These are phyloP conservation scores for Gorsachius magnificus DNA, from an alignment of 2,797 vertebrate genomes.

Conservation along the genomic window DNA sequence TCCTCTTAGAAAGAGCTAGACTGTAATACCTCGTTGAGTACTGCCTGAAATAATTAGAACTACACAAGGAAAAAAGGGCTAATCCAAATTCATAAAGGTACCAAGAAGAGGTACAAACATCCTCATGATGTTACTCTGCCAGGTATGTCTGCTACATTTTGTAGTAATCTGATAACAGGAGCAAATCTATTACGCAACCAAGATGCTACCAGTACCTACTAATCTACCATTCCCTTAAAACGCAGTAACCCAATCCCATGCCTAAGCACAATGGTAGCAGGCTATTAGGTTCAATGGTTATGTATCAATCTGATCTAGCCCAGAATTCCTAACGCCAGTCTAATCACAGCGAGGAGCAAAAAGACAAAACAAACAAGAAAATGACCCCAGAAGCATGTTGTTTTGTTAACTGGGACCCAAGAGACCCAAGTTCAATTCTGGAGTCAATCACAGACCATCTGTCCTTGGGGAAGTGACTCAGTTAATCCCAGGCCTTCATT, in stretches of 20 bases:
- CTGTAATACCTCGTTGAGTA: background rate
- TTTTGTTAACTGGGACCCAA: conserved; percentile 27
- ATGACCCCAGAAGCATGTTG: background rate
- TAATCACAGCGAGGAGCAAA: background rate
- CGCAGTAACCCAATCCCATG: background rate
- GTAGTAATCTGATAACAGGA: background rate
- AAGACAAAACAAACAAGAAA: conserved; percentile 24
- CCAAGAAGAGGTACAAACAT: background rate
- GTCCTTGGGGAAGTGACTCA: background rate
- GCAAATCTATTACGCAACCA: background rate
- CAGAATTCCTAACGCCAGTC: background rate
- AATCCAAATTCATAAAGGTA: background rate
- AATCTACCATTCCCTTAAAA: background rate
- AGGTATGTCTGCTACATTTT: background rate
- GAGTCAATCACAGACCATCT: background rate
- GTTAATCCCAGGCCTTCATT: background rate
- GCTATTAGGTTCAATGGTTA: background rate
- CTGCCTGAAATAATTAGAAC: background rate
- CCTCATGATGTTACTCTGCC: background rate
- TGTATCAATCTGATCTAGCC: background rate
- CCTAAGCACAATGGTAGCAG: background rate
- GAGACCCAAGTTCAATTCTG: background rate
- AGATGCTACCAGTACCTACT: background rate
- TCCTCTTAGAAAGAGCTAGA: background rate
- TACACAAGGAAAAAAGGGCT: background rate